A percentile compares a stretch with the other conserved stretches of the same genome.
Evolutionary conservation across 2,113 vertebrate genomes (phyloP).

Genomic region (Cranoglanis bouderius): DNA sequence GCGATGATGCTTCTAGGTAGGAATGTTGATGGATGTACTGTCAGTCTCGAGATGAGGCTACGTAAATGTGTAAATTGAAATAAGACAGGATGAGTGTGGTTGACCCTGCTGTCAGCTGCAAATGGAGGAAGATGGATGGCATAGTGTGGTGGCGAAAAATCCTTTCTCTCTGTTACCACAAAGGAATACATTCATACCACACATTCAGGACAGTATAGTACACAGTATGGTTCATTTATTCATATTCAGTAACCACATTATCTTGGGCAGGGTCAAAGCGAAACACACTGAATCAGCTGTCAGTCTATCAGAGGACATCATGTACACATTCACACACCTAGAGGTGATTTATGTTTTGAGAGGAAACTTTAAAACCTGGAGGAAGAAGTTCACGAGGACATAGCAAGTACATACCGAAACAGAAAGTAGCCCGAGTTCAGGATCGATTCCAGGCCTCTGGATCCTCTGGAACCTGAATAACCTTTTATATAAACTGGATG

Average conservation of each 20-base stretch:
- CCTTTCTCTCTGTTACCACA: not conserved
- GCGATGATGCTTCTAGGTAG: not conserved
- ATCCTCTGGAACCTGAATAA: not conserved
- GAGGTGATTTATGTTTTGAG: not conserved
- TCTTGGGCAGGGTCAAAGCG: too few relatives aligned
- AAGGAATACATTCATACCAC: not conserved
- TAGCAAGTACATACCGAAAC: not conserved
- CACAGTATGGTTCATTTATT: not conserved
- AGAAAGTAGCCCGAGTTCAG: not conserved
- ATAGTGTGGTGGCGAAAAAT: not conserved
- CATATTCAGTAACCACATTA: not conserved
- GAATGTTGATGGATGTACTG: conserved; percentile 36
- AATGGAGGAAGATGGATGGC: conserved; percentile 17
- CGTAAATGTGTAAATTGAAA: conserved; percentile 37
- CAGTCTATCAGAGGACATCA: not conserved
- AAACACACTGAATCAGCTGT: not conserved
- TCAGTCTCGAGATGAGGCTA: conserved; percentile 18
- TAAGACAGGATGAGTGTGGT: conserved; percentile 27
- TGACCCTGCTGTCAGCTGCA: not conserved
- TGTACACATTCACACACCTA: not conserved
- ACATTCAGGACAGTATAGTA: not conserved
- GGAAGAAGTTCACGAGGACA: not conserved
- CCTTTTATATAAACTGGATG: not conserved
- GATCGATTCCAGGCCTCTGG: not conserved
- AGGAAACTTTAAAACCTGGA: not conserved